Evolutionary conservation across 2,113 vertebrate species (phyloP).

Genomic region (Desmodus rotundus): DNA sequence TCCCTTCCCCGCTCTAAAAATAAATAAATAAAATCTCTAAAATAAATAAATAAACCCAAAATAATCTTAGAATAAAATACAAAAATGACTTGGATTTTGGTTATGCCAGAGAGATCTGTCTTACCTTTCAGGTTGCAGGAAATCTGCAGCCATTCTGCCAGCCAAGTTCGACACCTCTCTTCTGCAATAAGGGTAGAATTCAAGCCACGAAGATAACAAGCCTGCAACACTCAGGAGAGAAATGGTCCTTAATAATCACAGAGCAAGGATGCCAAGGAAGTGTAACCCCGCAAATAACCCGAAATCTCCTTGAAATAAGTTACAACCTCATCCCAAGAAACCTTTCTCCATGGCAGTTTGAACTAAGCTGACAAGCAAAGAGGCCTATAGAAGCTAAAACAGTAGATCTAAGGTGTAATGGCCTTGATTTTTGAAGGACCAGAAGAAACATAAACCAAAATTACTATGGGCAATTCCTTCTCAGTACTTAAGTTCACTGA

Average conservation of each 20-base stretch:
- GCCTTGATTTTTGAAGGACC: neutral
- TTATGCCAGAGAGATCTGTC: neutral
- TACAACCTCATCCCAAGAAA: neutral
- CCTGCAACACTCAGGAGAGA: constrained; percentile 77
- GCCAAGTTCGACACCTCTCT: constrained; percentile 86
- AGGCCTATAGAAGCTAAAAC: neutral
- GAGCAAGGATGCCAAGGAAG: neutral
- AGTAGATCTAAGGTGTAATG: neutral
- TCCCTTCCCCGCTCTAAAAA: no score
- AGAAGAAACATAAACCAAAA: neutral
- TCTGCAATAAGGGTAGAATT: constrained; percentile 77
- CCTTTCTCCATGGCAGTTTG: neutral
- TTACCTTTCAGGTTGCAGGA: constrained; percentile 89
- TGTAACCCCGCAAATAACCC: neutral
- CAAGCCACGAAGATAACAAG: constrained; percentile 91
- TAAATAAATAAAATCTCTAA: no score
- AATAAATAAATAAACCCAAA: neutral
- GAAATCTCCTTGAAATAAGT: neutral
- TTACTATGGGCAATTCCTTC: neutral
- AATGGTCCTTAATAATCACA: neutral
- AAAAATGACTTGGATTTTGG: neutral
- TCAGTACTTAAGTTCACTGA: neutral
- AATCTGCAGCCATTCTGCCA: constrained; percentile 90
- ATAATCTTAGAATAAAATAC: neutral
- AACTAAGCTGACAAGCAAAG: neutral